These are phyloP conservation scores for Gadus macrocephalus DNA, from an alignment of 2,113 vertebrate genomes.

Conservation along the genomic window DNA sequence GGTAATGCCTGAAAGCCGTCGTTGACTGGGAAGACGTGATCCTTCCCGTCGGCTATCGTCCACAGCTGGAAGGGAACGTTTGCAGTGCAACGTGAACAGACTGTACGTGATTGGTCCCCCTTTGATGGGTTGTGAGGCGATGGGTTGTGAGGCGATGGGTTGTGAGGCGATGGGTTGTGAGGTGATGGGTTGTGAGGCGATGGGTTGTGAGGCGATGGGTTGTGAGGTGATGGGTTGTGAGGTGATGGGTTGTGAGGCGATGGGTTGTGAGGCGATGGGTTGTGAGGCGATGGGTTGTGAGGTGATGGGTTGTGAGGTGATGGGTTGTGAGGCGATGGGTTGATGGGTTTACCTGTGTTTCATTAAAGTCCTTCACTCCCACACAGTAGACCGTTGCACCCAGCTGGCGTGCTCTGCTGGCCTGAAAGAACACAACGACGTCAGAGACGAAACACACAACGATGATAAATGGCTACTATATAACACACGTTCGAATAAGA, in stretches of 20 bases:
- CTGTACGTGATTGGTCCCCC: background rate
- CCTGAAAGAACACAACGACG: constrained; percentile 63
- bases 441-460: background rate
- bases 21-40: constrained; percentile 95
- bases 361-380: constrained; percentile 97
- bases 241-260: background rate
- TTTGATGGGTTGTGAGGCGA: background rate
- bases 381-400: constrained; percentile 96
- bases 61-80: constrained; percentile 77
- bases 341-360: constrained; percentile 84
- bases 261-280: background rate
- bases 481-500: background rate
- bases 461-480: background rate
- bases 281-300: background rate
- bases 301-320: background rate
- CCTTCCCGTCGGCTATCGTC: constrained; percentile 92
- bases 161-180: background rate
- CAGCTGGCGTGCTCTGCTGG: constrained; percentile 85
- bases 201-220: background rate
- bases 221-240: too few relatives aligned
- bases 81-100: background rate
- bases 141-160: background rate
- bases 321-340: background rate
- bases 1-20: constrained; percentile 95
- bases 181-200: background rate